A percentile compares a stretch with the other conserved stretches of the same genome.
Conservation (phyloP, 2,888 invertebrate species). For the Perizoma flavofasciatum region DNA sequence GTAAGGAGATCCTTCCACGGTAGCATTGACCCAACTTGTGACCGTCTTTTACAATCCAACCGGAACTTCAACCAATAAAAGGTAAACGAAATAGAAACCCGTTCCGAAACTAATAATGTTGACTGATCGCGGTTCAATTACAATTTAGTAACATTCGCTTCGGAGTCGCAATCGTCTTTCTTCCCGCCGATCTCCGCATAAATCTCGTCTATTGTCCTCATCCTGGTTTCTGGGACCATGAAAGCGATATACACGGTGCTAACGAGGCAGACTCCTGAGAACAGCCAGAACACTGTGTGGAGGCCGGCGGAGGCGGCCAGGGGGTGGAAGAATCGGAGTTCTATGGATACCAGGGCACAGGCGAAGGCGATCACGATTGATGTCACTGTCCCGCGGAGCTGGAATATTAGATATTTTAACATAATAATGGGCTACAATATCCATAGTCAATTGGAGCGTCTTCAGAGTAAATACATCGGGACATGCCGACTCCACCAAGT, state of each 20-base stretch:
- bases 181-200: constrained; percentile 69
- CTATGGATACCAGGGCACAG: constrained; percentile 67
- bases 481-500: constrained; percentile 98
- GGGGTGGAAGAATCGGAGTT: constrained; percentile 73
- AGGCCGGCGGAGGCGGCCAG: constrained; percentile 62
- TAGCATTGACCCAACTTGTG: too few species aligned
- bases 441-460: constrained; percentile 99
- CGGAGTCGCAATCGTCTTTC: constrained; percentile 54
- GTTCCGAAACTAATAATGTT: too few species aligned
- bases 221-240: constrained; percentile 70
- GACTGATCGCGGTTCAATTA: constrained; percentile 37
- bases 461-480: constrained; percentile 99
- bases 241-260: constrained; percentile 68
- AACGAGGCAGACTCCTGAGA: constrained; percentile 67
- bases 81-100: too few species aligned
- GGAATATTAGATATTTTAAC: constrained; percentile 23
- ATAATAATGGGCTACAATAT: constrained; percentile 97
- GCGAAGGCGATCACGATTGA: constrained; percentile 73
- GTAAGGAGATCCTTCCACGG: too few species aligned
- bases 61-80: too few species aligned
- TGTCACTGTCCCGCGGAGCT: constrained; percentile 76
- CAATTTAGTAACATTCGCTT: constrained; percentile 67
- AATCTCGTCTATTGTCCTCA: constrained; percentile 69
- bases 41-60: too few species aligned
- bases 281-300: constrained; percentile 69